Evolutionary conservation across 2,888 invertebrate species (phyloP), one percentile per base, ranked within the genome.

Genomic region (Epinotia demarniana): DNA sequence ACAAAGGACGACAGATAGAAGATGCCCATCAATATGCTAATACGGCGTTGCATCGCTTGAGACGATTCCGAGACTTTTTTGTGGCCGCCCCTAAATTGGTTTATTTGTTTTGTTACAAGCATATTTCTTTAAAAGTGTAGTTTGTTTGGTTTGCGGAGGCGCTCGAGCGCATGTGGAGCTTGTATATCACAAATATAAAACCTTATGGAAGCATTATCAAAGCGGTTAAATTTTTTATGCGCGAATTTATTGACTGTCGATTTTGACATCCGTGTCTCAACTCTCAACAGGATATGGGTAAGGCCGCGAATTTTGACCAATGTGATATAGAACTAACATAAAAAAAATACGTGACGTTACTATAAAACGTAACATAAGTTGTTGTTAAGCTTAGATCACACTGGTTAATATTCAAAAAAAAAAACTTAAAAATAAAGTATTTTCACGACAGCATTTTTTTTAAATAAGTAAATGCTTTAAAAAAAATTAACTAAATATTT

Each of bases 11-110:
- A 86, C 86, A 90, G 92, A 93, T 92, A 91, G 87, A 86, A 83
- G 87, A 82, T 84, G 82, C 87, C 91, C 90, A 92, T 93, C 93
- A 92, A 93, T 93, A 93, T 94, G 93, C 86, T 94, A 94, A 94
- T 94, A 86, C 86, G 80, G 81, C 81, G 85, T 83, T 87, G 85
- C 87, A 87, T 86, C 86, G 86, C 87, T 81, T 83, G 85, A 86
- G 86, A 85, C 86, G 87, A 86, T 83, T 86, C 85, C 82, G 81
- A 81, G 77, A 79, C 79, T 88, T 91, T 92, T 93, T 93, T 93
- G 89, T 90, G 87, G 78, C 82, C 83, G 82, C 80, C 87, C 86
- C 89, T 87, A 90, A 87, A 92, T 93, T 91, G 91, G 92, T 92
- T 92, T 93, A 92, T 93, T 93, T 94, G 89, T 92, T 92, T 92